phyloP scores from a whole-genome alignment of 2,113 vertebrate genomes.

The Entomyzon cyanotis region DNA sequence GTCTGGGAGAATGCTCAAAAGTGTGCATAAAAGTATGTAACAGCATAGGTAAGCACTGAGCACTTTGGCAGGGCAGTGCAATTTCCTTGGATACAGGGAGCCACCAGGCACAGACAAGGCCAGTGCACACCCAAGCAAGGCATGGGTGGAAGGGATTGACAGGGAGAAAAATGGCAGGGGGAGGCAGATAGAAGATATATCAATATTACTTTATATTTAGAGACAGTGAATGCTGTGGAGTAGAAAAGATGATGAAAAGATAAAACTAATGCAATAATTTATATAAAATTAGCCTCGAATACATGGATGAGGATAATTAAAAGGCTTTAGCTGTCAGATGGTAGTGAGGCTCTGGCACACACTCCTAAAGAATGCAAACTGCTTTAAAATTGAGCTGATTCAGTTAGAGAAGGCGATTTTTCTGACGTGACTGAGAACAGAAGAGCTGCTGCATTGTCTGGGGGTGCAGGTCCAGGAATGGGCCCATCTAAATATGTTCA shows the following conservation, averaged over 20 bases:
- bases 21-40: not conserved
- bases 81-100: not conserved
- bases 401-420: not conserved
- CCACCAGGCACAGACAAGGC: not conserved
- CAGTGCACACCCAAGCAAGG: not conserved
- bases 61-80: not conserved
- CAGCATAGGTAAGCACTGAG: not conserved
- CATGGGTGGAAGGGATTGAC: not conserved
- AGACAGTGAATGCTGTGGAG: not conserved
- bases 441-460: not conserved
- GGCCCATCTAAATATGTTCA: not conserved
- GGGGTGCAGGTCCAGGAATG: not conserved
- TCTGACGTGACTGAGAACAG: not conserved
- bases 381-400: not conserved
- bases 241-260: not conserved
- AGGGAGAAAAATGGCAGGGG: not conserved
- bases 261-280: not conserved
- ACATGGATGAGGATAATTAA: not conserved
- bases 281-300: not conserved
- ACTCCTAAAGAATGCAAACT: not conserved
- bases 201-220: not conserved
- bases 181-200: not conserved
- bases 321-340: not conserved
- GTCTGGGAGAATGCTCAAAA: not conserved
- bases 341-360: not conserved